A percentile compares a stretch with the other conserved stretches of the same genome.
Conservation (phyloP, 92 coral and sea anemone species). For the Ricordea florida region DNA sequence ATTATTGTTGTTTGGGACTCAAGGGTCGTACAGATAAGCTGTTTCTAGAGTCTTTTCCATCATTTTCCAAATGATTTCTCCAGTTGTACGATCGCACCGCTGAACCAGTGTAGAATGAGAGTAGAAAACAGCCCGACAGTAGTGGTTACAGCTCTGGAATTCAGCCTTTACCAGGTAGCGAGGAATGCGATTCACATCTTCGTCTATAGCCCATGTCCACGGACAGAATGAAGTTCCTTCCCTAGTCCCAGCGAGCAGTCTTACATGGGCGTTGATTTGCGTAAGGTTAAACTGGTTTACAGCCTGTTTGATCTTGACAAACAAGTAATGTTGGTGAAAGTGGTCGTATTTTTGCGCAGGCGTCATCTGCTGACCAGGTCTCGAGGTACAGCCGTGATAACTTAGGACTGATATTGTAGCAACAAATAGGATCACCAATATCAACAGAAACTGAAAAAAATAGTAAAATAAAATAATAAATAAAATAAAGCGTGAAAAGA, state of each 20-base stretch:
- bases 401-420: not conserved
- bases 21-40: conserved; percentile 28
- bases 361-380: no score
- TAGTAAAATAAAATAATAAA: not conserved
- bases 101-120: conserved; percentile 30
- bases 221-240: conserved; percentile 34
- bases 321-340: not conserved
- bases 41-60: not conserved
- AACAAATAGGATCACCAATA: not conserved
- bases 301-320: not conserved
- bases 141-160: conserved; percentile 16
- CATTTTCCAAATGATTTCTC: conserved; percentile 7
- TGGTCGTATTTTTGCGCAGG: no score
- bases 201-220: conserved; percentile 42
- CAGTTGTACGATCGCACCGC: conserved; percentile 5
- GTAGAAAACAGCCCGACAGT: conserved; percentile 31
- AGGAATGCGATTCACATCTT: conserved; percentile 30
- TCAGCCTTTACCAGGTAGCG: conserved; percentile 38
- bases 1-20: no score
- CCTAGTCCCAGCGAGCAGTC: not conserved
- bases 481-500: no score
- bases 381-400: no score
- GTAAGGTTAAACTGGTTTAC: not conserved
- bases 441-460: not conserved
- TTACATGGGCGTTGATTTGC: not conserved